A percentile compares a stretch with the other conserved stretches of the same genome.
Evolutionary conservation across 2,888 invertebrate species (phyloP).

Genomic region (Omphaloscelis lunosa): DNA sequence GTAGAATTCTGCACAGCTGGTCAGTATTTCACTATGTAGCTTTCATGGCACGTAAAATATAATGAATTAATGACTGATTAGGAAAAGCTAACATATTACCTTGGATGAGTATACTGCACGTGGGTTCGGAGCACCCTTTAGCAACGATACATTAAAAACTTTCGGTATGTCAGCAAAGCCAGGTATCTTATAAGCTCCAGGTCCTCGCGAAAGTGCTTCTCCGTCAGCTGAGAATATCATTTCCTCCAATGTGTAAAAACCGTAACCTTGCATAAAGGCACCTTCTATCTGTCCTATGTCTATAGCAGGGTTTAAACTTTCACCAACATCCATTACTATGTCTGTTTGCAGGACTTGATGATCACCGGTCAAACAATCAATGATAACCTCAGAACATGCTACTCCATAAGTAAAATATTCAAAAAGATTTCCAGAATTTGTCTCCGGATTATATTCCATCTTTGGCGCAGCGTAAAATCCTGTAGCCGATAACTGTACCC

Average conservation of each 20-base stretch:
- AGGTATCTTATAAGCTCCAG: constrained; percentile 96
- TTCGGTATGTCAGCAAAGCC: constrained; percentile 95
- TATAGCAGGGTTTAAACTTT: constrained; percentile 97
- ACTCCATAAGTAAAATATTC: constrained; percentile 95
- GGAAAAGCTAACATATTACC: constrained; percentile 83
- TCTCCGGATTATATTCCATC: constrained; percentile 91
- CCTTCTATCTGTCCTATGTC: constrained; percentile 98
- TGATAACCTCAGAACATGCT: constrained; percentile 95
- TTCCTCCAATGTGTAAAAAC: constrained; percentile 95
- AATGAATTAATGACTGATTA: not conserved
- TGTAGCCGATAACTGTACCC: constrained; percentile 93
- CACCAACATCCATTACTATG: constrained; percentile 97
- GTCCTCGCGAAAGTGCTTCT: constrained; percentile 93
- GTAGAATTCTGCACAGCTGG: not conserved
- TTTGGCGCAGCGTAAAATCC: constrained; percentile 94
- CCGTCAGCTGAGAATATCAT: constrained; percentile 94
- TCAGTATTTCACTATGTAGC: not conserved
- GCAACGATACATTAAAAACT: constrained; percentile 95
- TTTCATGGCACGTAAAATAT: not conserved
- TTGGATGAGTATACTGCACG: constrained; percentile 97
- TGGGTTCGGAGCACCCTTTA: constrained; percentile 95
- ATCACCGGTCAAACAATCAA: constrained; percentile 96
- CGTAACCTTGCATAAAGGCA: constrained; percentile 96
- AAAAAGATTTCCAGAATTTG: constrained; percentile 92
- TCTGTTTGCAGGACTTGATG: constrained; percentile 95